These are phyloP conservation scores for Rhombomys opimus DNA, from an alignment of 2,113 vertebrate genomes.

Conservation along the genomic window DNA sequence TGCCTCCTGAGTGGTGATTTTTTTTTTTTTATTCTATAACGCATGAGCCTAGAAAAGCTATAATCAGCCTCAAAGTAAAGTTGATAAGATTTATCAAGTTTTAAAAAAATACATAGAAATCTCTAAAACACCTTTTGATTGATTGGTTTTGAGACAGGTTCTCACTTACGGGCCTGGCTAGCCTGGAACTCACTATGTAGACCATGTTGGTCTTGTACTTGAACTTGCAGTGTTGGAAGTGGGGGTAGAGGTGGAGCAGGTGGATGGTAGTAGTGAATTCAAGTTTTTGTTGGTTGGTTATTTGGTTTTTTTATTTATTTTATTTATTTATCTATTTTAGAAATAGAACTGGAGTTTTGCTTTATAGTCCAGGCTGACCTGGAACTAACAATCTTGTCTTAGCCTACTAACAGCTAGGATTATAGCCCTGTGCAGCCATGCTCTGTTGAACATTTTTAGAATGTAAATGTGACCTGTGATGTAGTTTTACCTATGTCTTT, in stretches of 20 bases:
- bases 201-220: background rate
- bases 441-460: background rate
- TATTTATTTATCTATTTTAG: background rate
- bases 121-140: background rate
- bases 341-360: background rate
- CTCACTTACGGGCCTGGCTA: background rate
- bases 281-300: background rate
- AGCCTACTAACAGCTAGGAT: background rate
- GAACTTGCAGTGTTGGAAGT: background rate
- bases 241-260: background rate
- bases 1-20: background rate
- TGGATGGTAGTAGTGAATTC: background rate
- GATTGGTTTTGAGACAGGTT: background rate
- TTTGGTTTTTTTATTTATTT: background rate
- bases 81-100: constrained; percentile 36
- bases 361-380: background rate
- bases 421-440: background rate
- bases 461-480: background rate
- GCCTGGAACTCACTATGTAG: background rate
- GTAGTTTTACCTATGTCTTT: background rate
- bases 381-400: background rate
- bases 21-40: background rate
- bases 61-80: background rate
- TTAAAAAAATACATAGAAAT: background rate
- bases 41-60: background rate